Evolutionary conservation across 2,113 vertebrate species (phyloP).

Genomic region (Microcebus ravelobensis): DNA sequence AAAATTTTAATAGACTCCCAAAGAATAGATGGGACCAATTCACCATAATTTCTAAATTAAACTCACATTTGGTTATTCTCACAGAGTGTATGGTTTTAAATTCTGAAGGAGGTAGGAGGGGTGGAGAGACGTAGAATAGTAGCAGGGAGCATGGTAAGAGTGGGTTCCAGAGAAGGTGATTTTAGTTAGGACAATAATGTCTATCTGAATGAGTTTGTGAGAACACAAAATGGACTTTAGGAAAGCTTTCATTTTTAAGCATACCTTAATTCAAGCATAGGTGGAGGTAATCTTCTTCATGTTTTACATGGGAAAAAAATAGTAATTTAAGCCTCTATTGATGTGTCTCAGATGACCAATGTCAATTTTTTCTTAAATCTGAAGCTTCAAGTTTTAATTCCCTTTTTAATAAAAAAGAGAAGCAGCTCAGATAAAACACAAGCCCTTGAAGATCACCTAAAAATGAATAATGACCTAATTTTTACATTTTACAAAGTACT

Average conservation of each 20-base stretch:
- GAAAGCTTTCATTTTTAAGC: not conserved
- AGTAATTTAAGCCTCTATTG: not conserved
- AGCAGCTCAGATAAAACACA: not conserved
- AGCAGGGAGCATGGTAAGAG: not conserved
- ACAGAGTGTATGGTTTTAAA: not conserved
- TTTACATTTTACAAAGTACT: not conserved
- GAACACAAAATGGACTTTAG: not conserved
- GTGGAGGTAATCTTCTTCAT: not conserved
- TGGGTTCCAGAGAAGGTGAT: too few relatives aligned
- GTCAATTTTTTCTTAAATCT: not conserved
- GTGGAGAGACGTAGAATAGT: rapidly evolving
- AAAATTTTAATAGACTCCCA: not conserved
- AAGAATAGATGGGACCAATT: not conserved
- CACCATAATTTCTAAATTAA: not conserved
- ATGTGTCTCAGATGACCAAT: not conserved
- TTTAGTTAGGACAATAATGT: not conserved
- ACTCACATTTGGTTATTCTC: not conserved
- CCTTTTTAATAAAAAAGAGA: not conserved
- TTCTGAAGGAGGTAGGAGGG: not conserved
- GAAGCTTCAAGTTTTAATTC: not conserved
- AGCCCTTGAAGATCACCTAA: not conserved
- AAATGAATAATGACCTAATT: not conserved
- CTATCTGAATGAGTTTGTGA: not conserved
- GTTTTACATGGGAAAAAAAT: not conserved
- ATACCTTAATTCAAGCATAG: not conserved